Percentiles rank a stretch among this genome's conserved stretches.
phyloP scores from a whole-genome alignment of 2,113 vertebrate species.

The Mobula hypostoma region DNA sequence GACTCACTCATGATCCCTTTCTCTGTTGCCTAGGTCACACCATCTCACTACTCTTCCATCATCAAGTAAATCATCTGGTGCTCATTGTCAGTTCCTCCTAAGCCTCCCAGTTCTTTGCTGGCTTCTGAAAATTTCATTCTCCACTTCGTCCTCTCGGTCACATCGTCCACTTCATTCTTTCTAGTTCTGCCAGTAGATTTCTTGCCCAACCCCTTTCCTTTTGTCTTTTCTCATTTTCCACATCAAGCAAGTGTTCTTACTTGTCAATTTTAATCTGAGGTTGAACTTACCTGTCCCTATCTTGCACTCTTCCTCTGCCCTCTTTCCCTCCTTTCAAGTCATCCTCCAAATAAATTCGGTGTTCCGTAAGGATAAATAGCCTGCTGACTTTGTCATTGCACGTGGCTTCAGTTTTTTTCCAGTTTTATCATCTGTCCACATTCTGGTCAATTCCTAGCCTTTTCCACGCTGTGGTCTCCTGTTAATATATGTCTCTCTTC shows the following conservation, averaged over 20 bases:
- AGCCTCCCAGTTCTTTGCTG: background rate
- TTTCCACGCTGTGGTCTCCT: background rate
- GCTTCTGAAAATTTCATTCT: background rate
- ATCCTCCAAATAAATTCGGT: background rate
- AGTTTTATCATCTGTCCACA: background rate
- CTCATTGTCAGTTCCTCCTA: background rate
- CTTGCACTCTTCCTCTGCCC: background rate
- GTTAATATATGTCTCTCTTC: background rate
- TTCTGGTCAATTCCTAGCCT: background rate
- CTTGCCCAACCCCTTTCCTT: background rate
- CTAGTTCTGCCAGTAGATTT: background rate
- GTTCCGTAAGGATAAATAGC: background rate
- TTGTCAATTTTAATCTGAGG: background rate
- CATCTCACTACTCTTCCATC: background rate
- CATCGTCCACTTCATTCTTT: background rate
- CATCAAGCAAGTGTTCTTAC: background rate
- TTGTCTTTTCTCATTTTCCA: background rate
- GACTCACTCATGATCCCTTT: no score
- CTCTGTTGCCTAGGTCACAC: no score
- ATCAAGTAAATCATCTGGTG: background rate
- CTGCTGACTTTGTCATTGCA: background rate
- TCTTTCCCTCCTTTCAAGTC: background rate
- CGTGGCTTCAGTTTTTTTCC: background rate
- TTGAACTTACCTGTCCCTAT: background rate
- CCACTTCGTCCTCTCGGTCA: background rate